Evolutionary conservation across 2,797 vertebrate species (phyloP).

Genomic region (Danio choprae): DNA sequence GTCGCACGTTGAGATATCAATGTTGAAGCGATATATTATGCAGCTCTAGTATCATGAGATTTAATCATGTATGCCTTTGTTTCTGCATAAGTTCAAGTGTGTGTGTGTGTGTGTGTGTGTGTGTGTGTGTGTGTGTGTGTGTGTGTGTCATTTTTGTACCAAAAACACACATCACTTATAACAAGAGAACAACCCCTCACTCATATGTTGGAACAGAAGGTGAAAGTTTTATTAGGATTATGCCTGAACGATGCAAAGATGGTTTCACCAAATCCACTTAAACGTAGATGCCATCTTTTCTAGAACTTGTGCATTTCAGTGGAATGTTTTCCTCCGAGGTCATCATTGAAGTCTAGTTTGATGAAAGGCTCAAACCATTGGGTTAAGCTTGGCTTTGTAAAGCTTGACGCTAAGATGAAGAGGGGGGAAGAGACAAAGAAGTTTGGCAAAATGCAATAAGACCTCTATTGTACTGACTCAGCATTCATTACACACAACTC

Average conservation of each 20-base stretch:
- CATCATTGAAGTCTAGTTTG: neutral
- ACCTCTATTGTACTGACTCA: conserved; percentile 17
- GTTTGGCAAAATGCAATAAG: conserved; percentile 23
- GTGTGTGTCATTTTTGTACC: neutral
- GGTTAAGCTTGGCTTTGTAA: conserved; percentile 11
- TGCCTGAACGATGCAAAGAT: neutral
- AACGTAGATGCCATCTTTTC: conserved; percentile 19
- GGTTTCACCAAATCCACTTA: conserved; percentile 41
- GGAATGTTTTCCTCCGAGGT: neutral
- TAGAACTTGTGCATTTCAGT: neutral
- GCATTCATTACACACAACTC: conserved; percentile 29
- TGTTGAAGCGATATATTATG: no score
- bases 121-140: no score
- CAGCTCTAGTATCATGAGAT: neutral
- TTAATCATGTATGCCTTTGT: neutral
- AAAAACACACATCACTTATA: neutral
- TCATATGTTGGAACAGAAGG: conserved; percentile 33
- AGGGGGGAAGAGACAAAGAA: conserved; percentile 11
- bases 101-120: no score
- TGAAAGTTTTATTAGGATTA: conserved; percentile 53
- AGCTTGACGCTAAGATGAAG: neutral
- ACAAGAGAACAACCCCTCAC: neutral
- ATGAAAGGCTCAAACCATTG: neutral
- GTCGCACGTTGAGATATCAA: no score
- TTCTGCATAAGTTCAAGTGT: neutral